Conservation (phyloP, 2,888 invertebrate species). For the Platycheirus albimanus region DNA sequence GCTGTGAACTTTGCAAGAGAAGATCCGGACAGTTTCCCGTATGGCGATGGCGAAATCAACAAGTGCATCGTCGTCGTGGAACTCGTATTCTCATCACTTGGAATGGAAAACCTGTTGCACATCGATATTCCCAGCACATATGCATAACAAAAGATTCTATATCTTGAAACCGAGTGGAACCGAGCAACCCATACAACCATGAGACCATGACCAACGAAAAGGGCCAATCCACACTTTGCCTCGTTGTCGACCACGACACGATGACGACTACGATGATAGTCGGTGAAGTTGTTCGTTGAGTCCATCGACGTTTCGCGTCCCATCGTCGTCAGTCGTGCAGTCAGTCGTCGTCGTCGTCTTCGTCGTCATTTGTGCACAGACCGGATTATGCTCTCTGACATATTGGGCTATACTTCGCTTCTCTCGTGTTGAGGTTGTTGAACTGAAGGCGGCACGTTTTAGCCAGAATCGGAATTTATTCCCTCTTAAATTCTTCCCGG, state of each 20-base stretch:
- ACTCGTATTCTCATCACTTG: background rate
- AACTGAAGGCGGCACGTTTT: slow-evolving; percentile 66
- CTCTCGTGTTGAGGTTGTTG: slow-evolving; percentile 56
- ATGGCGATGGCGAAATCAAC: slow-evolving; percentile 52
- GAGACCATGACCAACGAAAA: slow-evolving; percentile 64
- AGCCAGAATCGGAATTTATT: slow-evolving; percentile 61
- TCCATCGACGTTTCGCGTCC: slow-evolving; percentile 30
- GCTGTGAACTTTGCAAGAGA: slow-evolving; percentile 49
- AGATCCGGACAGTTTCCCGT: background rate
- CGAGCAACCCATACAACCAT: slow-evolving; percentile 34
- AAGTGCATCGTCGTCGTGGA: slow-evolving; percentile 45
- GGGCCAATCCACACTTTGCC: slow-evolving; percentile 48
- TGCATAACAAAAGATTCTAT: slow-evolving; percentile 60
- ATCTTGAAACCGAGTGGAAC: background rate
- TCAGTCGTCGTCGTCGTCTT: slow-evolving; percentile 3
- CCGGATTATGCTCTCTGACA: slow-evolving; percentile 68
- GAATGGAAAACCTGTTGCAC: slow-evolving; percentile 58
- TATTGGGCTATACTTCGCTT: slow-evolving; percentile 49
- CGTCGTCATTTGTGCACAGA: slow-evolving; percentile 58
- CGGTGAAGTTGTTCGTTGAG: slow-evolving; percentile 4
- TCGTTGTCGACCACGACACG: background rate
- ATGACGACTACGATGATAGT: slow-evolving; percentile 6
- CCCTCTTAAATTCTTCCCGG: slow-evolving; percentile 39
- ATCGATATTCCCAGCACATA: slow-evolving; percentile 47
- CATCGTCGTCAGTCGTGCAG: slow-evolving; percentile 15